Conservation (phyloP, 2,888 invertebrate species). For the Tachina lurida region DNA sequence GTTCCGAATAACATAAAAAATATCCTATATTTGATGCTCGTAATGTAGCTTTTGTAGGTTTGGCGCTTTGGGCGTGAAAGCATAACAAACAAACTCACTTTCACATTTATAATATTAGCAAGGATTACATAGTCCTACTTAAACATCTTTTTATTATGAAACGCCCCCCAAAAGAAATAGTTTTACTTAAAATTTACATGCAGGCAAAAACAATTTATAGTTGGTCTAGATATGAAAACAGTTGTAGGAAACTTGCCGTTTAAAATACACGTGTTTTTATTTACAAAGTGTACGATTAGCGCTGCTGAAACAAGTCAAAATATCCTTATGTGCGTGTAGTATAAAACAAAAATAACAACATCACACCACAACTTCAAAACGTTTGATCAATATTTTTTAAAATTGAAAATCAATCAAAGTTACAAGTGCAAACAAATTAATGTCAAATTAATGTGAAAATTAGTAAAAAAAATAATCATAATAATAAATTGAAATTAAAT, state of each 20-base stretch:
- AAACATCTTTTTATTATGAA: conserved; percentile 16
- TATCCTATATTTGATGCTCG: too few relatives aligned
- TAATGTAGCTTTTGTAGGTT: too few relatives aligned
- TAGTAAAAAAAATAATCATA: neutral
- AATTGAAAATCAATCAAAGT: conserved; percentile 58
- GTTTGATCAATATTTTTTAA: conserved; percentile 72
- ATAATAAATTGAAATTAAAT: conserved; percentile 11
- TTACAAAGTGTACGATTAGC: conserved; percentile 29
- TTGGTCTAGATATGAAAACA: conserved; percentile 59
- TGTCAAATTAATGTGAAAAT: conserved; percentile 25
- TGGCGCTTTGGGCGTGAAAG: too few relatives aligned
- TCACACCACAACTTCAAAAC: conserved; percentile 23
- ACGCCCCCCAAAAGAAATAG: conserved; percentile 29
- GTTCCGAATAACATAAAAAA: too few relatives aligned
- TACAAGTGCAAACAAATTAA: conserved; percentile 51
- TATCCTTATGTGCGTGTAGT: conserved; percentile 37
- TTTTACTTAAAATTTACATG: conserved; percentile 24
- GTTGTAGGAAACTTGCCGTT: conserved; percentile 64
- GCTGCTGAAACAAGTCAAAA: conserved; percentile 18
- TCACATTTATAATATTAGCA: neutral
- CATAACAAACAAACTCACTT: neutral
- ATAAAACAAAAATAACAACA: conserved; percentile 13
- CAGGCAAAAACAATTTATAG: conserved; percentile 30
- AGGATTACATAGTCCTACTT: neutral
- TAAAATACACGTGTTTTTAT: conserved; percentile 50